phyloP scores from a whole-genome alignment of 2,888 invertebrate species.

The Chloroclystis v-ata region DNA sequence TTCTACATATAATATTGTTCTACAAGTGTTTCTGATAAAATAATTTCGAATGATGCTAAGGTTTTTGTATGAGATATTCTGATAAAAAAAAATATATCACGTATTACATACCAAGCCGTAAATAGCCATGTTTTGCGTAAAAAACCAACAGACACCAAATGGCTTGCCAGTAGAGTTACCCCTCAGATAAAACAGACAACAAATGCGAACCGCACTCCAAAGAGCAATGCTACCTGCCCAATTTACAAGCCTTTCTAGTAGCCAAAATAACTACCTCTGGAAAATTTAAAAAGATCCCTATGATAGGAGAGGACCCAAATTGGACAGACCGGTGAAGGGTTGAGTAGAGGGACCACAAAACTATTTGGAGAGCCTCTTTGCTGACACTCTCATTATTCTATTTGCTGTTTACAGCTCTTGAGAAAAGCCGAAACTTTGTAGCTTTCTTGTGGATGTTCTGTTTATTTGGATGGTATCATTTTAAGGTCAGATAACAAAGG shows the following conservation, averaged over 20 bases:
- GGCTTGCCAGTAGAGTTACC: background rate
- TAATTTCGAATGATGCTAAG: no score
- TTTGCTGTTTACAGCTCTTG: slow-evolving; percentile 18
- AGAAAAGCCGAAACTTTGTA: slow-evolving; percentile 8
- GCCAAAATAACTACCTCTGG: slow-evolving; percentile 29
- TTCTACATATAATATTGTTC: no score
- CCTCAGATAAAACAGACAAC: slow-evolving; percentile 18
- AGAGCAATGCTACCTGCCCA: slow-evolving; percentile 13
- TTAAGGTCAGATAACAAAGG: no score
- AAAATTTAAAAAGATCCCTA: slow-evolving; percentile 36
- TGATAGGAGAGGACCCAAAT: slow-evolving; percentile 30
- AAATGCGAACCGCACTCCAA: slow-evolving; percentile 16
- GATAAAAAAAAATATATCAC: no score
- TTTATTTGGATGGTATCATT: background rate
- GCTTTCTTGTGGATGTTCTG: background rate
- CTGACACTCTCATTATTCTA: slow-evolving; percentile 19
- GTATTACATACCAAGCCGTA: no score
- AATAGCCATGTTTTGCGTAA: no score
- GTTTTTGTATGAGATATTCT: no score
- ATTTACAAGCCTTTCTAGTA: slow-evolving; percentile 25
- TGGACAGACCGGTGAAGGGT: slow-evolving; percentile 31
- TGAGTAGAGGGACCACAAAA: slow-evolving; percentile 34
- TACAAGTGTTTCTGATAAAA: no score
- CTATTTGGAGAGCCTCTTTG: slow-evolving; percentile 27
- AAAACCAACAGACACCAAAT: background rate